A percentile compares a stretch with the other conserved stretches of the same genome.
Conservation (phyloP, 1,140 invertebrate species). For the Megathymus violae region DNA sequence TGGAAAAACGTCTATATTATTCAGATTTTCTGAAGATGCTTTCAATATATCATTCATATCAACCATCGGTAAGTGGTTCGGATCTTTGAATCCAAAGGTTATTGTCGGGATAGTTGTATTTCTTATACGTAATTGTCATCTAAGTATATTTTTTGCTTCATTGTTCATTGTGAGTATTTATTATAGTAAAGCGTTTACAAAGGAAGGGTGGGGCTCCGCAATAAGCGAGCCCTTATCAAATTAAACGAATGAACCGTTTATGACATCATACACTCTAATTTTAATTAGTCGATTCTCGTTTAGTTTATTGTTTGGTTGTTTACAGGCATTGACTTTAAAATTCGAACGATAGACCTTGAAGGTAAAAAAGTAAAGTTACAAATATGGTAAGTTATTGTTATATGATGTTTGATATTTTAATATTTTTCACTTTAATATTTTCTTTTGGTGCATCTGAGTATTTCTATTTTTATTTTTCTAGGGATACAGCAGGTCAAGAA, state of each 20-base stretch:
- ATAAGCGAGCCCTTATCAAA: slow-evolving; percentile 71
- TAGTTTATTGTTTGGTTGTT: slow-evolving; percentile 67
- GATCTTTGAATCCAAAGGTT: slow-evolving; percentile 76
- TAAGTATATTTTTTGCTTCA: slow-evolving; percentile 70
- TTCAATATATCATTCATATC: slow-evolving; percentile 99
- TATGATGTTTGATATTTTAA: too few species aligned
- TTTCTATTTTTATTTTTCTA: too few species aligned
- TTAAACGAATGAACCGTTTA: slow-evolving; percentile 69
- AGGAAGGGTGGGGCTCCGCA: slow-evolving; percentile 63
- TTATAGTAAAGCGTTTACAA: slow-evolving; percentile 37
- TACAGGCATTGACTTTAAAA: slow-evolving; percentile 99
- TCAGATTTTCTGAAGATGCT: slow-evolving; percentile 98
- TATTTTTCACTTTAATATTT: too few species aligned
- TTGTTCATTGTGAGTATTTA: slow-evolving; percentile 56
- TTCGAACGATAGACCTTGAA: slow-evolving; percentile 98
- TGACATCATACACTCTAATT: slow-evolving; percentile 81
- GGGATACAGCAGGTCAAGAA: slow-evolving; percentile 97
- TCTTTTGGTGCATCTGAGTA: too few species aligned
- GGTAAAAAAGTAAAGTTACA: slow-evolving; percentile 99
- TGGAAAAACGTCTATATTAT: slow-evolving; percentile 99
- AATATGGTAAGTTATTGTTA: slow-evolving; percentile 92
- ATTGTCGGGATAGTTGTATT: slow-evolving; percentile 77
- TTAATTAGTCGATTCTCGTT: slow-evolving; percentile 68
- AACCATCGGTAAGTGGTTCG: slow-evolving; percentile 93
- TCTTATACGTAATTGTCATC: slow-evolving; percentile 74